A percentile compares a stretch with the other conserved stretches of the same genome.
Evolutionary conservation across 1,140 invertebrate species (phyloP).

Genomic region (Drosophila nannoptera): DNA sequence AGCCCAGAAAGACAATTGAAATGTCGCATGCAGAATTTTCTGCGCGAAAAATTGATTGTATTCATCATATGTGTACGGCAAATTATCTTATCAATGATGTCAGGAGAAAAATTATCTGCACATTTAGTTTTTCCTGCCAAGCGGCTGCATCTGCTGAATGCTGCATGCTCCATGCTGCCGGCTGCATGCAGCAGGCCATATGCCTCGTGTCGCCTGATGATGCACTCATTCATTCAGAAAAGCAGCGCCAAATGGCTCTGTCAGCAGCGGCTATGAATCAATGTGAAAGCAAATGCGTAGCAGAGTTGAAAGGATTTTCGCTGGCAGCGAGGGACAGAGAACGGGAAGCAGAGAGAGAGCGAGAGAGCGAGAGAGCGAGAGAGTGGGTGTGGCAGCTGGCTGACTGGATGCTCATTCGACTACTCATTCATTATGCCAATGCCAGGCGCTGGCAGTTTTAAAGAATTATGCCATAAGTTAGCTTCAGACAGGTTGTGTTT

Average conservation of each 20-base stretch:
- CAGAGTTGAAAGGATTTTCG: slow-evolving; percentile 30
- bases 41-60: slow-evolving; percentile 17
- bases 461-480: slow-evolving; percentile 75
- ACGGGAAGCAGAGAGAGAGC: background rate
- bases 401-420: slow-evolving; percentile 48
- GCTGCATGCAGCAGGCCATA: background rate
- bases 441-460: slow-evolving; percentile 56
- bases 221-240: slow-evolving; percentile 44
- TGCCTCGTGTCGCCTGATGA: slow-evolving; percentile 19
- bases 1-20: background rate
- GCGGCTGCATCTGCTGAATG: background rate
- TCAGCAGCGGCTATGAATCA: slow-evolving; percentile 46
- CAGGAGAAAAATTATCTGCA: slow-evolving; percentile 67
- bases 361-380: background rate
- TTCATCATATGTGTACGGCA: slow-evolving; percentile 37
- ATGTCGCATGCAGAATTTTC: background rate
- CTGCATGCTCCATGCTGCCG: background rate
- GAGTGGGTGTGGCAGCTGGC: slow-evolving; percentile 40
- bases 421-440: slow-evolving; percentile 75
- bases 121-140: slow-evolving; percentile 44
- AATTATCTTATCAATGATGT: slow-evolving; percentile 60
- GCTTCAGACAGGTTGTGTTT: slow-evolving; percentile 64
- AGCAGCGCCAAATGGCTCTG: slow-evolving; percentile 36
- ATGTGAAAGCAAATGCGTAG: slow-evolving; percentile 31
- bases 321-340: background rate